A percentile compares a stretch with the other conserved stretches of the same genome.
Conservation (phyloP, 2,113 vertebrate species). For the Proterorhinus semilunaris region DNA sequence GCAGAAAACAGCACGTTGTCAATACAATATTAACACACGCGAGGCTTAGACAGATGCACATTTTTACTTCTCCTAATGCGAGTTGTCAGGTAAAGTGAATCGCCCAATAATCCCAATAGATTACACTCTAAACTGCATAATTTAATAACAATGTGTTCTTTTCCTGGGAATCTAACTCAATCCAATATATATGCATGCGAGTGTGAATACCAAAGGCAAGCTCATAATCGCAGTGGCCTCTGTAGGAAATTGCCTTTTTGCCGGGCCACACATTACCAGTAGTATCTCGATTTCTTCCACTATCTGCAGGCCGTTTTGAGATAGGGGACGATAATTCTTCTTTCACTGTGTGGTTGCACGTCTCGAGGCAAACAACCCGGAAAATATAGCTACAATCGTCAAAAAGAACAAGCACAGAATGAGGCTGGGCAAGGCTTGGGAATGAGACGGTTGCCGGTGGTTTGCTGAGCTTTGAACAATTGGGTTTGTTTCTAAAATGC, state of each 20-base stretch:
- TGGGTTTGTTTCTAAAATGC: too few species aligned
- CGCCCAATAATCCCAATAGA: background rate
- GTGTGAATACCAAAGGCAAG: slow-evolving; percentile 47
- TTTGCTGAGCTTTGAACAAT: too few species aligned
- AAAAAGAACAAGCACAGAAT: background rate
- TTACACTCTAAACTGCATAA: slow-evolving; percentile 8
- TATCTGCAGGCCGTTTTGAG: slow-evolving; percentile 41
- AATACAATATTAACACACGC: background rate
- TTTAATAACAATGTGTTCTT: slow-evolving; percentile 23
- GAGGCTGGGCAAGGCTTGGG: background rate
- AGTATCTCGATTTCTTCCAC: slow-evolving; percentile 53
- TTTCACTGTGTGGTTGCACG: background rate
- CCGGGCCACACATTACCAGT: slow-evolving; percentile 18
- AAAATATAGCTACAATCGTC: background rate
- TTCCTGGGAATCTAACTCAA: slow-evolving; percentile 9
- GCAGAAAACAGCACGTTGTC: slow-evolving; percentile 29
- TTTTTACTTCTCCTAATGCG: background rate
- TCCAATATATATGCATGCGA: slow-evolving; percentile 18
- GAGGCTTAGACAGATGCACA: background rate
- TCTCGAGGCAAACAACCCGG: background rate
- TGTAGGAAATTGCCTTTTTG: slow-evolving; percentile 64
- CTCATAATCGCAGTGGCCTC: slow-evolving; percentile 14
- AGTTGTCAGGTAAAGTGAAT: background rate
- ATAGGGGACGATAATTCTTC: slow-evolving; percentile 38
- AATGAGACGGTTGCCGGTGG: background rate